Base-by-base conservation (phyloP, 2,797 vertebrate species). In the Sebastes steindachneri region DNA sequence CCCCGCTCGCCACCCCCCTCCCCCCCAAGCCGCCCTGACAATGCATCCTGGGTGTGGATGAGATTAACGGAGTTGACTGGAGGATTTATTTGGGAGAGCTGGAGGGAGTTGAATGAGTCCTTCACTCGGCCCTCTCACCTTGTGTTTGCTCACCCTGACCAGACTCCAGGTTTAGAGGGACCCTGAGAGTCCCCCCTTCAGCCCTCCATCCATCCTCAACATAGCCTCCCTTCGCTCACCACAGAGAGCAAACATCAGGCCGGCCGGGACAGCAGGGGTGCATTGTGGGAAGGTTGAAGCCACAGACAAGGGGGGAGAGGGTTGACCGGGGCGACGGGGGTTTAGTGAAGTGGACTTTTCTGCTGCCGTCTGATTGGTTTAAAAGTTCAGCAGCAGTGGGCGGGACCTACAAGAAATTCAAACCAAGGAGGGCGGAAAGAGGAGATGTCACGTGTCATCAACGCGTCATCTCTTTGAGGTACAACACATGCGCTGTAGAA, bases 221-320 rank as follows among this genome's bases (percentile, higher is more conserved):
- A 77, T 81, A 87, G 82, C 71, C 75, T 75, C 45, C 75, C 53
- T 59, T 64, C 41, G 15, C 73, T 80, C 67, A 77, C 87, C 89
- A 85, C 92, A 89, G 62, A 83, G 89, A 88, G 89, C 88, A 92
- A 91, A 93, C 93, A 93, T 9, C 28, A 26, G 77, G 67, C 67
- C 2, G 62, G 63, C 72, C 9, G 80, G 68, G 84, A 75, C 77
- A 86, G 87, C 86, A 83, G 86, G 35, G 88, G 76, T 84, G 82
- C 84, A 86, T 85, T 91, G 85, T 88, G 80, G 82, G 77, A 68
- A 53, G 69, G 75, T 66, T 73, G 74, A 33, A 84, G 82, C 87
- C 80, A 75, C 82, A 84, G 81, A 70, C 66, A 33, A 66, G 75
- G 45, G 57, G 54, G 79, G 83, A 17, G 69, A 26, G 37, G 58